A percentile compares a stretch with the other conserved stretches of the same genome.
phyloP scores from a whole-genome alignment of 2,113 vertebrate genomes.

The Zosterops japonicus region DNA sequence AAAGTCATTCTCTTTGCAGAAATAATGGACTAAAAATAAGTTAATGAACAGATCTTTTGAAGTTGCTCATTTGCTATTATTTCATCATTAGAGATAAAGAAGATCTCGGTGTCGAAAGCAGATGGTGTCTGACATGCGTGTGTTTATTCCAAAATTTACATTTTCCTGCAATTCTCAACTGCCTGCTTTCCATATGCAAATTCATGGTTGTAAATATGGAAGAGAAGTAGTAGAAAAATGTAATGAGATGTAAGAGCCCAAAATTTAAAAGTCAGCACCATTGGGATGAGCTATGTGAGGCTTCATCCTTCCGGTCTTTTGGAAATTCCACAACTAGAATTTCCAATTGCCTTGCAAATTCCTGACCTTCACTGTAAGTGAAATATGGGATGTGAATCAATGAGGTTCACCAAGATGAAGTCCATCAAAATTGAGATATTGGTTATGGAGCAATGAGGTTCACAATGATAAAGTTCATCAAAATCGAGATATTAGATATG shows the following conservation, averaged over 20 bases:
- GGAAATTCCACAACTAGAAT: not conserved
- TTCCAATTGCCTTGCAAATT: not conserved
- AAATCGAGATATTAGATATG: not conserved
- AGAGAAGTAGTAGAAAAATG: not conserved
- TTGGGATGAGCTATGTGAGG: not conserved
- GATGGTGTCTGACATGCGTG: not conserved
- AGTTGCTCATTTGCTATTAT: not conserved
- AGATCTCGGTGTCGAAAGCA: not conserved
- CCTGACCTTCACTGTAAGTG: not conserved
- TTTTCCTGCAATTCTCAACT: not conserved
- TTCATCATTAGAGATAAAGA: constrained; percentile 13
- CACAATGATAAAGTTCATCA: not conserved
- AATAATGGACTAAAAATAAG: constrained; percentile 13
- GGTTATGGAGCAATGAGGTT: not conserved
- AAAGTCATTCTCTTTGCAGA: not conserved
- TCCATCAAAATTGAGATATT: not conserved
- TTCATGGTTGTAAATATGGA: not conserved
- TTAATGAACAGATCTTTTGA: not conserved
- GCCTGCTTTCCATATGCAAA: not conserved
- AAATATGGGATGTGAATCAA: not conserved
- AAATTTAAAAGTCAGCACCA: not conserved
- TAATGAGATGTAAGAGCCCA: not conserved
- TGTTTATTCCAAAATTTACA: not conserved
- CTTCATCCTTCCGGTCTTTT: fast-evolving
- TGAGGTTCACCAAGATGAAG: not conserved